Conservation (phyloP, 1,140 invertebrate genomes). For the Mamestra configurata region DNA sequence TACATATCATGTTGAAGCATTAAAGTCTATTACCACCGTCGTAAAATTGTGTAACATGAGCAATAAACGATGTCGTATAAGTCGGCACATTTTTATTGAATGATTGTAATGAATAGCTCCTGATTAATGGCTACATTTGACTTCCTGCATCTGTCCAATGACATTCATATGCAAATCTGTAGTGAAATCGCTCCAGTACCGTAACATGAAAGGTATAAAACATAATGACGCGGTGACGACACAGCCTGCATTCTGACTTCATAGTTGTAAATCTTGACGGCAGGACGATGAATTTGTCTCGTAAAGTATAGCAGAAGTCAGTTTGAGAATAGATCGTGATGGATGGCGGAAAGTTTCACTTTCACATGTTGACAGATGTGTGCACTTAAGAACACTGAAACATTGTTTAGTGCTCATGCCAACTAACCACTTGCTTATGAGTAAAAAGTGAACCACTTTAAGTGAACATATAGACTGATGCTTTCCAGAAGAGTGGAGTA, state of each 20-base stretch:
- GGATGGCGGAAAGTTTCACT: conserved; percentile 46
- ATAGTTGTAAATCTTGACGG: conserved; percentile 51
- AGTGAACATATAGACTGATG: neutral
- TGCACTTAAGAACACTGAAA: conserved; percentile 18
- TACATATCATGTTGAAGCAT: conserved; percentile 26
- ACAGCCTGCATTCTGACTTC: conserved; percentile 45
- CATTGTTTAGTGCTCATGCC: conserved; percentile 5
- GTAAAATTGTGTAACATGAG: conserved; percentile 42
- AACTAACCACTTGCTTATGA: conserved; percentile 2
- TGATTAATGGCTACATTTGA: conserved; percentile 27
- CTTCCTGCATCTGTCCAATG: conserved; percentile 31
- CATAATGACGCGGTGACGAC: conserved; percentile 57
- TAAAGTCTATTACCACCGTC: conserved; percentile 33
- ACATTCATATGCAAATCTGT: conserved; percentile 54
- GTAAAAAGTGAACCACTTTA: conserved; percentile 17
- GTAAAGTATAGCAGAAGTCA: conserved; percentile 48
- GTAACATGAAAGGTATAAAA: conserved; percentile 55
- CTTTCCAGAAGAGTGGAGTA: neutral
- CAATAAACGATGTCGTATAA: conserved; percentile 32
- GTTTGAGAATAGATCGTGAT: conserved; percentile 42
- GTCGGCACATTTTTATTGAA: conserved; percentile 29
- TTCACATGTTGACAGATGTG: conserved; percentile 26
- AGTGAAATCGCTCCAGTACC: conserved; percentile 46
- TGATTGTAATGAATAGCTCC: conserved; percentile 22
- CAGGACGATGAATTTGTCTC: conserved; percentile 52